Conservation (phyloP, 2,113 vertebrate species). For the Mastomys coucha region DNA sequence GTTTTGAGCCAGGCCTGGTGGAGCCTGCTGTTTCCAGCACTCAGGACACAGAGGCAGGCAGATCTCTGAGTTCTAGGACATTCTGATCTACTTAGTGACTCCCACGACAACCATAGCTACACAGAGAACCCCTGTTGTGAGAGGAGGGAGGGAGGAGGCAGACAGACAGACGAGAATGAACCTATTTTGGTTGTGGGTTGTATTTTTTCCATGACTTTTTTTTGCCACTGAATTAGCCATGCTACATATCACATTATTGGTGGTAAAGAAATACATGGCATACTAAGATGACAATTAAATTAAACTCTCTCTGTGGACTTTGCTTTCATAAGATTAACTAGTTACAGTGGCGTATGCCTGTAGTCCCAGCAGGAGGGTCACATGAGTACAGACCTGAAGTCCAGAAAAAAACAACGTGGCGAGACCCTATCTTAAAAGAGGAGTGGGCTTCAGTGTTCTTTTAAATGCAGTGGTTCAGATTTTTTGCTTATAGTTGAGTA, state of each 20-base stretch:
- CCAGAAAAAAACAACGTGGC: not conserved
- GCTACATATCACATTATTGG: not conserved
- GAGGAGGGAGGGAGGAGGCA: too few species aligned
- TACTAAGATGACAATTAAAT: constrained; percentile 23
- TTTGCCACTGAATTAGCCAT: not conserved
- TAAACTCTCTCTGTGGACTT: not conserved
- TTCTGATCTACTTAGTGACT: not conserved
- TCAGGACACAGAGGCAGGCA: not conserved
- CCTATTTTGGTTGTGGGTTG: not conserved
- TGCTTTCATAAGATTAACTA: not conserved
- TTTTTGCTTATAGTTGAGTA: constrained; percentile 17
- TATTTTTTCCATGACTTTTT: not conserved
- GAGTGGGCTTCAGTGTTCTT: not conserved
- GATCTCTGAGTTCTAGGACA: not conserved
- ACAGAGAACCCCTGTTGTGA: not conserved
- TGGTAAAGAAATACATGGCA: not conserved
- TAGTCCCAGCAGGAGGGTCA: not conserved
- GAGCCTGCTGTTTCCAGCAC: too few species aligned
- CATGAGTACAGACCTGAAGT: not conserved
- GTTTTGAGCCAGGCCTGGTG: not conserved
- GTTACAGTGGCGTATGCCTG: not conserved
- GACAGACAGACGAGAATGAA: not conserved
- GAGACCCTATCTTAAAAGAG: not conserved
- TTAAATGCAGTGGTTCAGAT: not conserved
- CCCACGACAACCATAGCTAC: not conserved